Evolutionary conservation across 2,888 invertebrate species (phyloP).

Genomic region (Meteorus cinctellus): DNA sequence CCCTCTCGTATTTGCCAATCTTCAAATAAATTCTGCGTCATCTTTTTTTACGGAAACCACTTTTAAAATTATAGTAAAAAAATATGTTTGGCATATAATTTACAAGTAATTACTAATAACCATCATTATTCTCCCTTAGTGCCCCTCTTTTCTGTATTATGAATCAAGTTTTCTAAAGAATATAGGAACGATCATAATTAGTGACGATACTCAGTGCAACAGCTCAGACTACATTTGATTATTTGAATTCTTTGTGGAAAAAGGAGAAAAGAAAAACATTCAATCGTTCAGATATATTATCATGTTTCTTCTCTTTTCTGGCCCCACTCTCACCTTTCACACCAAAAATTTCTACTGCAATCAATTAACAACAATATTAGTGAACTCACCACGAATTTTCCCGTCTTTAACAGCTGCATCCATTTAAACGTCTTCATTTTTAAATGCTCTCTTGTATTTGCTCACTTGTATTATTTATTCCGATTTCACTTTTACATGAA

Average conservation of each 20-base stretch:
- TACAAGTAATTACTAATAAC: background rate
- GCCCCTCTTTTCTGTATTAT: background rate
- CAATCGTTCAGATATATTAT: background rate
- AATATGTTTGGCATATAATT: background rate
- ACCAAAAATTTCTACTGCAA: background rate
- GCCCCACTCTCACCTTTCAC: background rate
- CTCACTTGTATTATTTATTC: background rate
- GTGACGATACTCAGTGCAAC: background rate
- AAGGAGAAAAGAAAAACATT: background rate
- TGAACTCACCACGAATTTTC: background rate
- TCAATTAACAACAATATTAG: background rate
- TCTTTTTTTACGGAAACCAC: background rate
- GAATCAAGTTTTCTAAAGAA: background rate
- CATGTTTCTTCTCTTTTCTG: no score
- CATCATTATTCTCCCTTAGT: background rate
- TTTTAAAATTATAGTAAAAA: constrained; percentile 3
- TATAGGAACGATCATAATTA: background rate
- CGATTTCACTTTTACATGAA: background rate
- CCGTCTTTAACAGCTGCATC: background rate
- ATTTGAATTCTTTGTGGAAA: background rate
- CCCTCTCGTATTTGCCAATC: no score
- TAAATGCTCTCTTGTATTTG: background rate
- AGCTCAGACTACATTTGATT: background rate
- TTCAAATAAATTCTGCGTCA: background rate
- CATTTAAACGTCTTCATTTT: background rate